Conservation (phyloP, 2,888 invertebrate genomes). For the Drosophila anomalipes region DNA sequence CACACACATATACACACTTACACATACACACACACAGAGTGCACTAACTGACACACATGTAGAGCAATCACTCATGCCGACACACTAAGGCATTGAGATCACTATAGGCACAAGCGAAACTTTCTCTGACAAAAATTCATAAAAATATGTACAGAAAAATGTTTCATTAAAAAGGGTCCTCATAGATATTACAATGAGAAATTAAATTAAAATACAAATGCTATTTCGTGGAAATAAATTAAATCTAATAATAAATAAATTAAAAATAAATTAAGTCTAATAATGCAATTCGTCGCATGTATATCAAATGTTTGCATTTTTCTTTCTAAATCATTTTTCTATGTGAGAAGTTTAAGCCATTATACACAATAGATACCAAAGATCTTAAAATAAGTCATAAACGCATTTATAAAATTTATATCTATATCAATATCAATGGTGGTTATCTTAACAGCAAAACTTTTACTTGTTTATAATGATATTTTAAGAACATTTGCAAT, state of each 20-base stretch:
- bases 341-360: not conserved
- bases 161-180: not conserved
- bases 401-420: not conserved
- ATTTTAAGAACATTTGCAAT: not conserved
- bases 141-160: not conserved
- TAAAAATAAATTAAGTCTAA: too few relatives aligned
- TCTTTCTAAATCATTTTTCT: not conserved
- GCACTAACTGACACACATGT: conserved; percentile 49
- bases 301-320: not conserved
- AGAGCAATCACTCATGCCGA: conserved; percentile 71
- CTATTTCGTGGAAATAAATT: not conserved
- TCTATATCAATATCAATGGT: not conserved
- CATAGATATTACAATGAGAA: not conserved
- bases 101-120: not conserved
- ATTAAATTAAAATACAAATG: not conserved
- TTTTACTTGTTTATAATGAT: not conserved
- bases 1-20: conserved; percentile 11
- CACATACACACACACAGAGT: conserved; percentile 17
- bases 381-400: not conserved
- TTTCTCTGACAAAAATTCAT: not conserved
- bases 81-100: conserved; percentile 6
- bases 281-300: too few relatives aligned
- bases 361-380: not conserved
- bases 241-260: not conserved
- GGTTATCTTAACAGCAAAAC: not conserved